Evolutionary conservation across 2,797 vertebrate genomes (phyloP).

Genomic region (Poecilia velifera): DNA sequence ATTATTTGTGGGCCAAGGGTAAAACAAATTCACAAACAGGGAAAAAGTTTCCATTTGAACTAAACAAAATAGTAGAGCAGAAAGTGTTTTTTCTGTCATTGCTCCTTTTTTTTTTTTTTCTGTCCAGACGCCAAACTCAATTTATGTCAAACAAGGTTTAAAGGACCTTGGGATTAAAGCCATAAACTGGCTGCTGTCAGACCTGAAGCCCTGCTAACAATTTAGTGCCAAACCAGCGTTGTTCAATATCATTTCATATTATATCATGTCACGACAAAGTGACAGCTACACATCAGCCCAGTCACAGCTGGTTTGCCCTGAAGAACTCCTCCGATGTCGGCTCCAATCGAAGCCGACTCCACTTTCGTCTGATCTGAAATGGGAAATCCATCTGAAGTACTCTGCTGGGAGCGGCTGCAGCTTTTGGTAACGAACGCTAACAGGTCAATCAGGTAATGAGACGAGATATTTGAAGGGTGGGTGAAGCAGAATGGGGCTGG

Average conservation of each 20-base stretch:
- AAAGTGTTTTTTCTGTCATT: constrained; percentile 83
- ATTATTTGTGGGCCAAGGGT: constrained; percentile 38
- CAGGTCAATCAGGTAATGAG: constrained; percentile 79
- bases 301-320: constrained; percentile 98
- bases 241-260: constrained; percentile 99
- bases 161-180: constrained; percentile 99
- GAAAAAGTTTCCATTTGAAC: constrained; percentile 90
- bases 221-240: constrained; percentile 98
- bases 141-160: constrained; percentile 99
- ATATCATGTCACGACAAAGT: constrained; percentile 95
- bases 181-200: constrained; percentile 99
- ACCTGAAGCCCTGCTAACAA: constrained; percentile 97
- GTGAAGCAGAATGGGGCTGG: constrained; percentile 30
- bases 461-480: constrained; percentile 74
- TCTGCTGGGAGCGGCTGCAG: constrained; percentile 66
- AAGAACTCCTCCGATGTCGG: constrained; percentile 93
- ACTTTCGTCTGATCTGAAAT: constrained; percentile 84
- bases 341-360: constrained; percentile 91
- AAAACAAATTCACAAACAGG: constrained; percentile 52
- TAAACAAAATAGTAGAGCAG: constrained; percentile 88
- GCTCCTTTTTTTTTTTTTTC: constrained; percentile 74
- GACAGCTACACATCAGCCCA: constrained; percentile 94
- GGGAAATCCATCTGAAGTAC: constrained; percentile 82
- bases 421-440: constrained; percentile 76
- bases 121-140: constrained; percentile 96